Evolutionary conservation across 2,888 invertebrate genomes (phyloP).

Genomic region (Drosophila subquinaria): DNA sequence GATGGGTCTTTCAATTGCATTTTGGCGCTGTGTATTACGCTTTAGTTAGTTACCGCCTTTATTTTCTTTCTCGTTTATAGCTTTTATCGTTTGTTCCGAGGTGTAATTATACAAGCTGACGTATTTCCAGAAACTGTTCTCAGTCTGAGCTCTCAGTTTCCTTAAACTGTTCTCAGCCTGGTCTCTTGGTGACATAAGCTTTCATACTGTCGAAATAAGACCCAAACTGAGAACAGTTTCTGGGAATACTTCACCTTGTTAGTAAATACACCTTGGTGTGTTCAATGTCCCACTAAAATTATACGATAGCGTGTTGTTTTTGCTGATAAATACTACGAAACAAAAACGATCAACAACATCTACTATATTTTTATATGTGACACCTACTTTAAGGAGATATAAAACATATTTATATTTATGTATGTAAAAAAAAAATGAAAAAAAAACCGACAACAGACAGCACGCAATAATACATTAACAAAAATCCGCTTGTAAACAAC

Average conservation of each 20-base stretch:
- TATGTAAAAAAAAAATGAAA: constrained; percentile 50
- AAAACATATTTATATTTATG: constrained; percentile 62
- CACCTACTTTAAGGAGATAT: constrained; percentile 72
- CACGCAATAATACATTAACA: constrained; percentile 70
- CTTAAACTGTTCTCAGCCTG: background rate
- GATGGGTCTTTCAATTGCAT: constrained; percentile 55
- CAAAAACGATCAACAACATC: constrained; percentile 41
- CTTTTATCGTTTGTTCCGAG: constrained; percentile 71
- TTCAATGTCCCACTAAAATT: constrained; percentile 56
- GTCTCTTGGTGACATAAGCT: too few species aligned
- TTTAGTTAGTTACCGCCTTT: constrained; percentile 77
- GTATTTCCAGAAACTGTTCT: background rate
- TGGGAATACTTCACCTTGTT: background rate
- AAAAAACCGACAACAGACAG: constrained; percentile 26
- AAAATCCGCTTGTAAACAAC: constrained; percentile 46
- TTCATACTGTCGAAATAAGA: too few species aligned
- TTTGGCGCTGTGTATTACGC: constrained; percentile 61
- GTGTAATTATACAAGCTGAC: constrained; percentile 2
- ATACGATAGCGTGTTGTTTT: constrained; percentile 52
- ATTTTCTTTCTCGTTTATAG: constrained; percentile 61
- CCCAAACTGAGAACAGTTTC: background rate
- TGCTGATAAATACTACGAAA: constrained; percentile 40
- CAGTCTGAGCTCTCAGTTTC: background rate
- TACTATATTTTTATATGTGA: constrained; percentile 81
- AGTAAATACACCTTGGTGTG: background rate